These are phyloP conservation scores for Drosophila navojoa DNA, from an alignment of 1,140 invertebrate genomes.

Conservation along the genomic window DNA sequence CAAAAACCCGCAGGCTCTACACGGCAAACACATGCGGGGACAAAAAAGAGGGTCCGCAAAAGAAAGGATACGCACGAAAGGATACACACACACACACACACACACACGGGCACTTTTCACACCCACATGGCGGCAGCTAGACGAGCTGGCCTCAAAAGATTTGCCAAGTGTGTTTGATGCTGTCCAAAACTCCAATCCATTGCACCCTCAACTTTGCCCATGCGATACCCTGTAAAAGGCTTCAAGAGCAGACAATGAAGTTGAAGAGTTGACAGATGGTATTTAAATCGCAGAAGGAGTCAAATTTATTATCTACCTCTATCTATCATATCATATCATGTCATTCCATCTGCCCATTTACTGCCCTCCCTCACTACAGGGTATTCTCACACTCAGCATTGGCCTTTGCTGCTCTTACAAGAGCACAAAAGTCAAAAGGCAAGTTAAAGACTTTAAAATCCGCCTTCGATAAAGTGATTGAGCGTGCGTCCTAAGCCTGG, in stretches of 20 bases:
- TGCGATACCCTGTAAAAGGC: not conserved
- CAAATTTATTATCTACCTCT: not conserved
- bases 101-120: constrained; percentile 1
- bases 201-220: constrained; percentile 61
- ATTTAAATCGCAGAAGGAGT: not conserved
- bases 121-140: constrained; percentile 17
- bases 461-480: constrained; percentile 73
- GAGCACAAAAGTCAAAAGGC: constrained; percentile 69
- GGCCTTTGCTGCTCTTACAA: constrained; percentile 4
- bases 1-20: constrained; percentile 61
- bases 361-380: not conserved
- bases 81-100: constrained; percentile 22
- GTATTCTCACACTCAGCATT: not conserved
- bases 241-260: no score
- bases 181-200: constrained; percentile 58
- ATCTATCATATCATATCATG: not conserved
- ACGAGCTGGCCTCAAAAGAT: constrained; percentile 71
- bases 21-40: constrained; percentile 42
- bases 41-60: constrained; percentile 5
- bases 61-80: constrained; percentile 59
- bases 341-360: not conserved
- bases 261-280: no score
- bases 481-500: constrained; percentile 58
- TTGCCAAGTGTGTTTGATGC: constrained; percentile 56
- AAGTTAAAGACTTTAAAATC: constrained; percentile 82